Base-by-base conservation (phyloP, 1,140 invertebrate species). In the Vollenhovia emeryi region DNA sequence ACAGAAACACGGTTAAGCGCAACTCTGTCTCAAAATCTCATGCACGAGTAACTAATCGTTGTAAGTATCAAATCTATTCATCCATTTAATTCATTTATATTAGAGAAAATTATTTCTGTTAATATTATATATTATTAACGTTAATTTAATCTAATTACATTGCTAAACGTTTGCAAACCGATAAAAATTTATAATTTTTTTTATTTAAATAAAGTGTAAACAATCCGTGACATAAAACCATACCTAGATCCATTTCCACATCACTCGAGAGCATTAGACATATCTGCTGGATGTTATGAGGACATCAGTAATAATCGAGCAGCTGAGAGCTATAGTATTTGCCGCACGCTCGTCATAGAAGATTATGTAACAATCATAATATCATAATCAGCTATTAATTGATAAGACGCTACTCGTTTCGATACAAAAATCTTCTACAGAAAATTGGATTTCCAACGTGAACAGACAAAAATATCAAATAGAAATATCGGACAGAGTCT, bases 331-430 rank as follows among this genome's bases (percentile, higher is more conserved):
- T 36, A n/a, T n/a, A n/a, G n/a, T n/a, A 21, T 24, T 55, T 55
- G 13, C n/a, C 21, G 33, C 30, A 11, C 66, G 40, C 40, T 69
- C 13, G 33, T 74, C 33, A 15, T n/a, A 18, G 11, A 27, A 55
- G 50, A 74, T 74, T 73, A 27, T 33, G n/a, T 33, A 71, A 71
- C 24, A 33, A 71, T n/a, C n/a, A n/a, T 73, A 9, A 7, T 33
- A 36, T 55, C 21, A 30, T 15, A 21, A 8, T 73, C 8, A 55
- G 18, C 52, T 55, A 55, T 21, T 21, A 73, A n/a, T 33, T 21
- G 30, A 8, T 43, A 3, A 43, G 4, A 62, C 1, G n/a, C 3
- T 7, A 8, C 2, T 24, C 2, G 8, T 69, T 15, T 33, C 2
- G 18, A 69, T 27, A 55, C 52, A 36, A 73, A 21, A 0, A 33